Evolutionary conservation across 1,140 invertebrate genomes (phyloP), one percentile per base, ranked within the genome.

Genomic region (Goniozus legneri): DNA sequence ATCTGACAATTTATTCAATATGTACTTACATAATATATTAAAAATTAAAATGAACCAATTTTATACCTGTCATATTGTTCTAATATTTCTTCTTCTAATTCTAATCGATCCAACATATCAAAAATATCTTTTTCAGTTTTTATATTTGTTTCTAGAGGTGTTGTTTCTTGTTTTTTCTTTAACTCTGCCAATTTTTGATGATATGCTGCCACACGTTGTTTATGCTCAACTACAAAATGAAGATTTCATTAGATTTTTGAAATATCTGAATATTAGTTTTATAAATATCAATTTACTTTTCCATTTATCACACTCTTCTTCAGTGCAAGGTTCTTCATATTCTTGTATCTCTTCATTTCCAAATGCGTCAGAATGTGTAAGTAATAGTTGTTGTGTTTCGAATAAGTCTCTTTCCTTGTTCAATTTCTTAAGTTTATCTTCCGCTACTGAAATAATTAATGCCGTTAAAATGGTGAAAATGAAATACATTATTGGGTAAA

Each of bases 281-380:
- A 18, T 15, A 35, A 44, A 50, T 40, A 44, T 35, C 22, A 15
- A 52, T 32, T 66, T 67, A 80, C 77, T 55, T 68, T 64, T 76
- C 81, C 81, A 83, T 22, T 75, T 45, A 46, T 72, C 62, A 47
- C 82, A 75, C 58, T 80, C 59, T 46, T 80, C 64, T 39, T 82
- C 77, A 46, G 79, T 69, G 69, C 76, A 82, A 48, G 76, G 64
- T 69, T 83, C 82, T 12, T 64, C 52, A 13, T 82, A 76, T 56
- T 84, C 79, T 43, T 72, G 53, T 10, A 51, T 54, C 42, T 69
- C 71, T 34, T 61, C 63, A 27, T 53, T 48, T 27, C 59, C 65
- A 53, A 78, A 74, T 16, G 67, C 44, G 50, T 78, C 60, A 32
- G 20, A 60, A 2, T 70, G 37, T 8, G 71, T 27, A 7, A 72